Conservation (phyloP, 2,113 vertebrate genomes). For the Empidonax traillii region DNA sequence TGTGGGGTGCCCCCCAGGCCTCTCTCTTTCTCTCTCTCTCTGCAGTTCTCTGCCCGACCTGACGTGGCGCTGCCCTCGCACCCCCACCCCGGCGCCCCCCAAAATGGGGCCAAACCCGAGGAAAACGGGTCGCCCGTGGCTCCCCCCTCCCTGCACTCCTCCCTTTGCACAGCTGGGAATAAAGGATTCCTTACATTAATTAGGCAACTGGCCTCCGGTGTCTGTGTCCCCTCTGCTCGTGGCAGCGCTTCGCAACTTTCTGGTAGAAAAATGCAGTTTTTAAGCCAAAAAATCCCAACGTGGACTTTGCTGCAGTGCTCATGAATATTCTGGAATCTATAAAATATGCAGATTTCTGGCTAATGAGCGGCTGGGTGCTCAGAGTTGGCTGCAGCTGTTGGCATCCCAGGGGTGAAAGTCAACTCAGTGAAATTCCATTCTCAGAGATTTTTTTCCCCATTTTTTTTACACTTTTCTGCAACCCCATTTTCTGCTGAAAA, state of each 20-base stretch:
- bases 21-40: background rate
- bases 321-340: background rate
- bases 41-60: slow-evolving; percentile 63
- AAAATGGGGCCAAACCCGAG: background rate
- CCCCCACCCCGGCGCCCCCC: background rate
- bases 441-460: background rate
- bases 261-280: rapidly evolving
- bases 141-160: background rate
- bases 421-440: background rate
- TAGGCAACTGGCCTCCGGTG: background rate
- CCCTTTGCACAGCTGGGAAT: slow-evolving; percentile 47
- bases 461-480: background rate
- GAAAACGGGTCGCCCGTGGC: background rate
- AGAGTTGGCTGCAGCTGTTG: background rate
- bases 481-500: background rate
- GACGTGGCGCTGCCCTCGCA: background rate
- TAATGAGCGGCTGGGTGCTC: background rate
- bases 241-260: rapidly evolving
- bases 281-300: background rate
- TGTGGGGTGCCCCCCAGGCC: no score
- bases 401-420: rapidly evolving
- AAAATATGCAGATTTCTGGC: background rate
- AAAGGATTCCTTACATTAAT: slow-evolving; percentile 55
- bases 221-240: background rate
- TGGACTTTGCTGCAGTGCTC: background rate